Conservation (phyloP, 64 coral and sea anemone species). For the Stichodactyla helianthus region DNA sequence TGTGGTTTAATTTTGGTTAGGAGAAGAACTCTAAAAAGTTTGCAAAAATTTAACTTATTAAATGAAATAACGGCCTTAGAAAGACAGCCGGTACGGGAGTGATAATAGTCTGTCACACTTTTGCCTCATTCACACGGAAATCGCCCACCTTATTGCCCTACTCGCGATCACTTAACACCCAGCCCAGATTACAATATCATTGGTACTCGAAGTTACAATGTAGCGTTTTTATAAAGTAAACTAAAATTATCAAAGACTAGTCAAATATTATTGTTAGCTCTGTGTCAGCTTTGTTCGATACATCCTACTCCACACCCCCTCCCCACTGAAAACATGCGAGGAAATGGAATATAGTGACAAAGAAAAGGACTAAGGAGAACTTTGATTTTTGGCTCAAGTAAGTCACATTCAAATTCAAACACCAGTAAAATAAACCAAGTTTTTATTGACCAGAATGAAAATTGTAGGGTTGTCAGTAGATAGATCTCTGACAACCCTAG, state of each 20-base stretch:
- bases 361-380: not conserved
- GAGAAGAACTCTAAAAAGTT: not conserved
- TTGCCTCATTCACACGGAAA: not conserved
- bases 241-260: not conserved
- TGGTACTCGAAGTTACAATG: not conserved
- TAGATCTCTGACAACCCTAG: not conserved
- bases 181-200: too few species aligned
- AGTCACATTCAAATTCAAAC: not conserved
- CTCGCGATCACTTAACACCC: not conserved
- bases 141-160: not conserved
- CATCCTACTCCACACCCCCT: not conserved
- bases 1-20: not conserved
- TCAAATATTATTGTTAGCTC: slow-evolving; percentile 3
- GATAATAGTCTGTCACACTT: not conserved
- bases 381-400: not conserved
- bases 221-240: not conserved
- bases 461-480: too few species aligned
- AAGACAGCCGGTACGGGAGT: not conserved
- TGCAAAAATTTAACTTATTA: not conserved
- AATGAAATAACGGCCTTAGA: not conserved
- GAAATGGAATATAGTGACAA: not conserved
- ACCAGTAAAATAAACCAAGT: not conserved
- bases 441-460: not conserved
- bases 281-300: not conserved
- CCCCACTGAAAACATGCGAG: not conserved